Evolutionary conservation across 1,140 invertebrate species (phyloP), one percentile per base, ranked within the genome.

Genomic region (Ips nitidus): DNA sequence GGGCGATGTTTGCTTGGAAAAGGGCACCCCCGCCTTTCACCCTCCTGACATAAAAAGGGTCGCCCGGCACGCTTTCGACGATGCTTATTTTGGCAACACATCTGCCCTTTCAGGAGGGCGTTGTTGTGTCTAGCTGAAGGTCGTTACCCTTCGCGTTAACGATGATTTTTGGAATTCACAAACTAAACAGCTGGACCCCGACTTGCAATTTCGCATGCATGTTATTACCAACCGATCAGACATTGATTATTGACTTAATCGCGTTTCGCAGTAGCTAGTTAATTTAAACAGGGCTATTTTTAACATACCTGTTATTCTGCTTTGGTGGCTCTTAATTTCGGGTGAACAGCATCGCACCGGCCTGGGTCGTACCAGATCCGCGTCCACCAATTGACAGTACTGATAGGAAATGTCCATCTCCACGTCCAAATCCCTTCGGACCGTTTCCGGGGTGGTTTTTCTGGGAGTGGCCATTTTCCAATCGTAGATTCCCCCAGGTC

Each of bases 391-490:
- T 1, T 60, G 4, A 53, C 66, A 74, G 43, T 76, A 76, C 52
- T 69, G 67, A 42, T 68, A 52, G 4, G 71, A 62, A 40, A 75
- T 72, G 45, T 75, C 71, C 8, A 66, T 42, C 7, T 74, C 73
- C 36, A 57, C 43, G 1, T 66, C 56, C 38, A 43, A 39, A 1
- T 53, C 47, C 59, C 70, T 72, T 38, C 72, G 60, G 58, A 71
- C 74, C 6, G 73, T 60, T 1, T 66, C 66, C 36, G 61, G 42
- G 2, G 56, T 57, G 22, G 55, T 45, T 59, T 73, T 73, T 7
- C 56, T 41, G 1, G 76, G 76, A 3, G 74, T 74, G 2, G 73
- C 70, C 6, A 74, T 66, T 50, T 64, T 70, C 78, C 76, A 79
- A 8, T 73, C 66, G 39, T 71, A 78, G 7, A 68, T 36, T 5